Evolutionary conservation across 2,797 vertebrate species (phyloP), one percentile per base, ranked within the genome.

Genomic region (Argentina silus): DNA sequence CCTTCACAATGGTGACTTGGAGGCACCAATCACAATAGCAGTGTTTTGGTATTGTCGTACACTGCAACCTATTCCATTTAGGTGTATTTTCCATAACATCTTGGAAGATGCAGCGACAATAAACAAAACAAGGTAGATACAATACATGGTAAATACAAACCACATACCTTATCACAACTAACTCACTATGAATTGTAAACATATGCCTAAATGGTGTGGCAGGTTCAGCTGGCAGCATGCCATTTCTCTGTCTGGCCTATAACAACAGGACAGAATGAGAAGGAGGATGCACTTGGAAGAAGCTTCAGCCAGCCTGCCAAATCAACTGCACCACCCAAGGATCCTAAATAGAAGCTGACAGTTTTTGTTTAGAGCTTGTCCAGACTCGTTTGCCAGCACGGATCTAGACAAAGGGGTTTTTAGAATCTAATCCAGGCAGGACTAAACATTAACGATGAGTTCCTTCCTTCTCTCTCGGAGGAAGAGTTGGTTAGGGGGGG

Each of bases 321-420:
- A 89, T 88, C 85, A 36, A 86, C 80, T 72, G 79, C 80, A 79
- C 85, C 76, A n/a, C 80, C 83, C 84, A 88, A 76, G 83, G 83
- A 86, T 83, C 51, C 85, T 74, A 89, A 93, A 93, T 92, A 78
- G 85, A 92, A 90, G 90, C 87, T 91, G 91, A 92, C 92, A 93
- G 89, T 82, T 92, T 93, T 93, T 93, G 89, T 93, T 93, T 92
- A 92, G 90, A 90, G 91, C 87, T 87, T 91, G 89, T 90, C 91
- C 85, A 92, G 82, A 91, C 88, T 91, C 89, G 92, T 93, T 93
- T 93, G 89, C 86, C 85, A 86, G 81, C 80, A 77, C 73, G 64
- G 66, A 74, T 74, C 79, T 80, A 89, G 90, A 92, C 88, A 92
- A 92, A 92, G 83, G 85, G 81, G 81, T 91, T 89, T 87, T 91